phyloP scores from a whole-genome alignment of 1,140 invertebrate species.

The Procambarus virginalis region DNA sequence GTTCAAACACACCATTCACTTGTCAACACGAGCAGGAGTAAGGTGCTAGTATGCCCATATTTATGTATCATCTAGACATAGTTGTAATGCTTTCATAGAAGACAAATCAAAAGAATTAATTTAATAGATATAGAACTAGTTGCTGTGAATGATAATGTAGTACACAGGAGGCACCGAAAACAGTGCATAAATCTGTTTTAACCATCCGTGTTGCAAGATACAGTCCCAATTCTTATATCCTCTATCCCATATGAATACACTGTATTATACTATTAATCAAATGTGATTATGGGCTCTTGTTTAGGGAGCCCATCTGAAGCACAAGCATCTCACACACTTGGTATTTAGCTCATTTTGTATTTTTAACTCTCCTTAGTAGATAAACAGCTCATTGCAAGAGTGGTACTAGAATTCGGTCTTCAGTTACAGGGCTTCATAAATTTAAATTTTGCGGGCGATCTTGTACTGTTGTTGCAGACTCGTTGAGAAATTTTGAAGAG shows the following conservation, averaged over 20 bases:
- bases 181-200: neutral
- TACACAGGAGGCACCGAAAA: neutral
- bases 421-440: constrained; percentile 17
- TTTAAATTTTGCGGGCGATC: constrained; percentile 12
- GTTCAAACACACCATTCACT: neutral
- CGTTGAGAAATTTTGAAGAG: constrained; percentile 51
- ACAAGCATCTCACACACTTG: neutral
- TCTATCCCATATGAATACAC: neutral
- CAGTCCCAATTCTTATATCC: constrained; percentile 5
- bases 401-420: constrained; percentile 23
- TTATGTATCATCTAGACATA: neutral
- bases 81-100: neutral
- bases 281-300: neutral
- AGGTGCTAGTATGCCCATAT: neutral
- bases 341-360: neutral
- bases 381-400: neutral
- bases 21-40: neutral
- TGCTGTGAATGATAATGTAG: neutral
- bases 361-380: neutral
- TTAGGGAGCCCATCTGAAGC: neutral
- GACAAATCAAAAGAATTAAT: neutral
- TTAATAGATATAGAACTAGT: neutral
- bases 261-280: neutral
- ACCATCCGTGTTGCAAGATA: constrained; percentile 22
- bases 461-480: constrained; percentile 54